phyloP scores from a whole-genome alignment of 1,140 invertebrate species.

The Trypoxylus dichotomus region DNA sequence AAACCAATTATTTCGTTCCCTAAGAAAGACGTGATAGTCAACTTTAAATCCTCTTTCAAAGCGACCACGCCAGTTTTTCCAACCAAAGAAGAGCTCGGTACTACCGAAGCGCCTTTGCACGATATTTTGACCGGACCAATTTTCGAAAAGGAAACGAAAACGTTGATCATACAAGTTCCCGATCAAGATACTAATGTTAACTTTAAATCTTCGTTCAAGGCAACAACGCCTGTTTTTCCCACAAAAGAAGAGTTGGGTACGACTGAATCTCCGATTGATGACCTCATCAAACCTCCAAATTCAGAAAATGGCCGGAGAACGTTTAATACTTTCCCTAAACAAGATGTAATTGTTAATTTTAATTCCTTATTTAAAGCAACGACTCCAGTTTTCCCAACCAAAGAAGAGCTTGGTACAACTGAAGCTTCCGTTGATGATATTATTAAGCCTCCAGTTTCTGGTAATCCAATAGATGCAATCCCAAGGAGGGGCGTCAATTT shows the following conservation, averaged over 20 bases:
- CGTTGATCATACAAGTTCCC: not conserved
- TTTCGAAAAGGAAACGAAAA: not conserved
- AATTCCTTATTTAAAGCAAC: slow-evolving; percentile 46
- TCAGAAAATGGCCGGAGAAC: not conserved
- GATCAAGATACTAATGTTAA: slow-evolving; percentile 34
- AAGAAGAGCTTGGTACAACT: too few relatives aligned
- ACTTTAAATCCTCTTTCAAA: slow-evolving; percentile 45
- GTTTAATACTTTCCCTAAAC: not conserved
- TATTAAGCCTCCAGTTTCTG: not conserved
- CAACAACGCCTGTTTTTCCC: slow-evolving; percentile 50
- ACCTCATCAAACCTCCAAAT: not conserved
- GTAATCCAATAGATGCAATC: not conserved
- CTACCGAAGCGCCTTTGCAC: not conserved
- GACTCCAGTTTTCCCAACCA: slow-evolving; percentile 48
- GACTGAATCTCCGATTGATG: not conserved
- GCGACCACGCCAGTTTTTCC: slow-evolving; percentile 50
- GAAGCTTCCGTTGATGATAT: too few relatives aligned
- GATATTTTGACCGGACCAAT: slow-evolving; percentile 31
- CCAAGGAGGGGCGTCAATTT: slow-evolving; percentile 38
- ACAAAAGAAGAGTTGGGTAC: slow-evolving; percentile 33
- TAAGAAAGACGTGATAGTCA: slow-evolving; percentile 32
- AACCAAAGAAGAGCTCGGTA: slow-evolving; percentile 31
- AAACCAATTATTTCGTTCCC: slow-evolving; percentile 4
- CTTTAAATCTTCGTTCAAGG: slow-evolving; percentile 45
- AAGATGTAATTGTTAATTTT: slow-evolving; percentile 38